phyloP scores from a whole-genome alignment of 2,888 invertebrate genomes.

The Lordiphosa fenestrarum region DNA sequence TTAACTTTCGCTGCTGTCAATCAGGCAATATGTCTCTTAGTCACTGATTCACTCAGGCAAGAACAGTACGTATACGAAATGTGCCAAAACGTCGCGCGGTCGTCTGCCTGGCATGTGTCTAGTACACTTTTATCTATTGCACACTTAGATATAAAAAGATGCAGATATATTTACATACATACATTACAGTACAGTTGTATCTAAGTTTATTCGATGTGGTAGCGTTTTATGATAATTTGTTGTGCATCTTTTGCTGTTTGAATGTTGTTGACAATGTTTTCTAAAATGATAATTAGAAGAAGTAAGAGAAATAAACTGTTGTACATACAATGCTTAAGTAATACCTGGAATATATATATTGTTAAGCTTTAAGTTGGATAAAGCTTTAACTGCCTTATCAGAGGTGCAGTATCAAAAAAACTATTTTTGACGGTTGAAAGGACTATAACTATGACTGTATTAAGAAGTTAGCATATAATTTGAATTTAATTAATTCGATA shows the following conservation, averaged over 20 bases:
- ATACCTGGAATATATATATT: no score
- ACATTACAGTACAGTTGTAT: conserved; percentile 9
- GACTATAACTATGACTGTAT: no score
- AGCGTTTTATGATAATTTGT: conserved; percentile 61
- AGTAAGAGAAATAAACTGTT: neutral
- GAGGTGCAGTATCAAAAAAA: no score
- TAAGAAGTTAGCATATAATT: no score
- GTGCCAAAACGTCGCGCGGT: conserved; percentile 59
- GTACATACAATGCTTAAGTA: no score
- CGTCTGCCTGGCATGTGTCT: conserved; percentile 50
- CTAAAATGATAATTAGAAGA: conserved; percentile 29
- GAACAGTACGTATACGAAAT: conserved; percentile 62
- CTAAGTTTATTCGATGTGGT: conserved; percentile 46
- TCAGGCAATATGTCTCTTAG: conserved; percentile 71
- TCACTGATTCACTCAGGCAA: conserved; percentile 33
- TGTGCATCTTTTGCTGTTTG: conserved; percentile 58
- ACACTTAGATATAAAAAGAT: conserved; percentile 17
- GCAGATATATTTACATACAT: conserved; percentile 5
- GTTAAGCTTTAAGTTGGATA: no score
- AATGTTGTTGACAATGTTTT: conserved; percentile 12
- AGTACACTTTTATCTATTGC: conserved; percentile 46
- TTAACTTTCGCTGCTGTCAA: conserved; percentile 61
- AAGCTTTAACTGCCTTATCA: no score
- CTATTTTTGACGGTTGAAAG: no score
- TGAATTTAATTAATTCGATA: no score